These are phyloP conservation scores for Melanargia galathea DNA, from an alignment of 2,888 invertebrate genomes.

Conservation along the genomic window DNA sequence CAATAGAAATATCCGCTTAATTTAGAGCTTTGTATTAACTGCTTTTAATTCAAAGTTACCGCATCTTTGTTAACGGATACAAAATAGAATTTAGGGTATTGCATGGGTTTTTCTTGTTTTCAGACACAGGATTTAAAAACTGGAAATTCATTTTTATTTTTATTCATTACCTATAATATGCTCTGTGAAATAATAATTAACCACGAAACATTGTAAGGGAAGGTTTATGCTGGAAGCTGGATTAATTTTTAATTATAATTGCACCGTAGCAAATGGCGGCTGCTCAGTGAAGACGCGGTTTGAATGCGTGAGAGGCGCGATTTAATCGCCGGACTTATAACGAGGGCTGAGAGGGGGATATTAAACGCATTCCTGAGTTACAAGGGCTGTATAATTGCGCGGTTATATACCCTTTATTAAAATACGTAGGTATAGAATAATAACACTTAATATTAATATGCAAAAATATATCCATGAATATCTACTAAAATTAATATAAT, in stretches of 20 bases:
- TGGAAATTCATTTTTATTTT: neutral
- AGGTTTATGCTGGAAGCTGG: conserved; percentile 13
- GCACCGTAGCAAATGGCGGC: conserved; percentile 63
- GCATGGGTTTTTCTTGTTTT: neutral
- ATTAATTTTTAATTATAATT: conserved; percentile 79
- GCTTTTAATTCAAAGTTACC: conserved; percentile 6
- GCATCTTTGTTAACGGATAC: neutral
- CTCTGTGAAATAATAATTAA: conserved; percentile 11
- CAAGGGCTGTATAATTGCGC: conserved; percentile 70
- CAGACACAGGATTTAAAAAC: conserved; percentile 2
- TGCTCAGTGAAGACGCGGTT: conserved; percentile 54
- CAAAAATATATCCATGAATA: neutral
- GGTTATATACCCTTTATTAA: conserved; percentile 70
- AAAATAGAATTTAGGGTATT: neutral
- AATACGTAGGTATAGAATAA: conserved; percentile 59
- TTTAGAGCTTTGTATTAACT: conserved; percentile 4
- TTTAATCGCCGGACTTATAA: conserved; percentile 75
- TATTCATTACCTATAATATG: neutral
- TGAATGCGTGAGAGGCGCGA: conserved; percentile 72
- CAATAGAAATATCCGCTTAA: conserved; percentile 19
- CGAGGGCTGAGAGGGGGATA: conserved; percentile 62
- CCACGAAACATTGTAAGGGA: conserved; percentile 7
- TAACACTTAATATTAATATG: conserved; percentile 9
- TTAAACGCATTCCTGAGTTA: conserved; percentile 74
- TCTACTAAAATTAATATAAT: neutral